A percentile compares a stretch with the other conserved stretches of the same genome.
phyloP scores from a whole-genome alignment of 2,113 vertebrate species.

The Noctilio leporinus region DNA sequence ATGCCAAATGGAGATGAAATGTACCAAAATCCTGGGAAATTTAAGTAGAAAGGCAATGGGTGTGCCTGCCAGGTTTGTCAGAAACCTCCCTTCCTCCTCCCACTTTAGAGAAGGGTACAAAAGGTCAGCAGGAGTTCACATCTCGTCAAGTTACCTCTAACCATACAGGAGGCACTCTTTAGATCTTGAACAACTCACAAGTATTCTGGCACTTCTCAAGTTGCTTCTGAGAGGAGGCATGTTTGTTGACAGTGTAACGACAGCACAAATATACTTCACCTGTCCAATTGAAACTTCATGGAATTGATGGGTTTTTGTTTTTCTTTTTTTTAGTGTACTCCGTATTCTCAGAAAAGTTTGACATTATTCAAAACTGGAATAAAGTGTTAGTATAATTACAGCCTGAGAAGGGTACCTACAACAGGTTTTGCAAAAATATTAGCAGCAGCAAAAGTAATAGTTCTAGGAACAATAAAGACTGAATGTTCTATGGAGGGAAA shows the following conservation, averaged over 20 bases:
- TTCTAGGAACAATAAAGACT: neutral
- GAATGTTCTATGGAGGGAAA: neutral
- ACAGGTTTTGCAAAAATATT: neutral
- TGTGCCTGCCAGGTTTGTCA: neutral
- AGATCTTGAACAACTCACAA: slow-evolving; percentile 36
- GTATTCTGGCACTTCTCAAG: neutral
- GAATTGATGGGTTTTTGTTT: neutral
- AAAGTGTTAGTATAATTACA: slow-evolving; percentile 12
- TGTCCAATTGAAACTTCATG: slow-evolving; percentile 33
- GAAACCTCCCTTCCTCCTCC: neutral
- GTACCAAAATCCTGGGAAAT: slow-evolving; percentile 17
- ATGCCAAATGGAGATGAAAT: slow-evolving; percentile 25
- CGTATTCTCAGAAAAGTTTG: slow-evolving; percentile 9
- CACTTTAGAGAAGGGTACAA: neutral
- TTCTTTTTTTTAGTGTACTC: neutral
- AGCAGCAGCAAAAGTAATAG: neutral
- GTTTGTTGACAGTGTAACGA: slow-evolving; percentile 45
- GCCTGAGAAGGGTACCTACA: neutral
- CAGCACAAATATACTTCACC: slow-evolving; percentile 12
- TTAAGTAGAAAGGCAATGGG: neutral
- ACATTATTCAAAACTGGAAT: slow-evolving; percentile 12
- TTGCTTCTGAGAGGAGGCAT: neutral
- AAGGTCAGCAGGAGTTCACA: slow-evolving; percentile 45
- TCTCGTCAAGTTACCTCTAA: neutral
- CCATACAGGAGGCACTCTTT: neutral